These are phyloP conservation scores for Channallabes apus DNA, from an alignment of 2,797 vertebrate genomes.

Conservation along the genomic window DNA sequence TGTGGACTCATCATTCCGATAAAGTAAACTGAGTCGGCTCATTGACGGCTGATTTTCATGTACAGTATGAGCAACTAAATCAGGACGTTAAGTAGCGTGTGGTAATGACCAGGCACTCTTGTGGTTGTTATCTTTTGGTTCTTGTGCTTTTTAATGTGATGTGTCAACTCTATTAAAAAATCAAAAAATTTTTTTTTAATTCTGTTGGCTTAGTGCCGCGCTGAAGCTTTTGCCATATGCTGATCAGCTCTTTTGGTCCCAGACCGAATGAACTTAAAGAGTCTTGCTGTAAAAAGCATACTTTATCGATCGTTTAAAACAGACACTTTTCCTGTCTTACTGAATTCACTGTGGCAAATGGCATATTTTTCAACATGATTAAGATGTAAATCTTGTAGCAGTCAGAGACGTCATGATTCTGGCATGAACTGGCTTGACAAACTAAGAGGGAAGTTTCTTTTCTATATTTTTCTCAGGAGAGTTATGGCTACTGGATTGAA, in stretches of 20 bases:
- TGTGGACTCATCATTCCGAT: slow-evolving; percentile 3
- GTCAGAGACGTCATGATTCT: slow-evolving; percentile 11
- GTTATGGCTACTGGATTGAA: slow-evolving; percentile 17
- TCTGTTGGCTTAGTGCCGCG: too few species aligned
- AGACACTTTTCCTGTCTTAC: background rate
- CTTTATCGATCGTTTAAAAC: background rate
- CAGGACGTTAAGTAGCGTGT: background rate
- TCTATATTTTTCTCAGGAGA: background rate
- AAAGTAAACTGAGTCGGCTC: background rate
- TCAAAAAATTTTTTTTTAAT: too few species aligned
- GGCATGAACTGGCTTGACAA: slow-evolving; percentile 14
- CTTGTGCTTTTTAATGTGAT: background rate
- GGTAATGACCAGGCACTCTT: background rate
- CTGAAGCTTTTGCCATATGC: background rate
- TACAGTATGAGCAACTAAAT: background rate
- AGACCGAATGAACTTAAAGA: background rate
- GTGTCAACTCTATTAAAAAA: background rate
- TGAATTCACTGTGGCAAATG: background rate
- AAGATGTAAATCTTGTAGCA: slow-evolving; percentile 7
- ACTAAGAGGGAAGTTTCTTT: slow-evolving; percentile 14
- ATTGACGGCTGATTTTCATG: background rate
- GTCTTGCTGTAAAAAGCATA: background rate
- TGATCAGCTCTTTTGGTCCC: slow-evolving; percentile 3
- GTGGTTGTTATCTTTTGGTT: background rate
- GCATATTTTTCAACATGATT: slow-evolving; percentile 21